Evolutionary conservation across 2,888 invertebrate genomes (phyloP), one percentile per base, ranked within the genome.

Genomic region (Holacanthella duospinosa): DNA sequence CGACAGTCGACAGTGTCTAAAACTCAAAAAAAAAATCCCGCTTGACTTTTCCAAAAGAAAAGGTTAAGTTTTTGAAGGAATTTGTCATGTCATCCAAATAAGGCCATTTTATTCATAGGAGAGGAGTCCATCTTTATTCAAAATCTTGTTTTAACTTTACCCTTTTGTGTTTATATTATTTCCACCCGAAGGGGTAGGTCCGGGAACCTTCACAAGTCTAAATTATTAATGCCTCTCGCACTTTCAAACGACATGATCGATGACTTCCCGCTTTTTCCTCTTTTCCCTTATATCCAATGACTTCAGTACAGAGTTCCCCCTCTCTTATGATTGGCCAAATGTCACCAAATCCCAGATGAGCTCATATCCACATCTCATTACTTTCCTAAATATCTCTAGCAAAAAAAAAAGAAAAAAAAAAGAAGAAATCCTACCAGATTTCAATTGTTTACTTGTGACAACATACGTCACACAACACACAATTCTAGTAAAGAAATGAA

Each of bases 231-330:
- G 64, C 60, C 57, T 48, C 43, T 48, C 60, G 56, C 57, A 60
- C 61, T 61, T 64, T 58, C 56, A 64, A 60, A 60, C 60, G 56
- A 56, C 58, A 64, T 64, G 64, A 64, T 64, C 64, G 64, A 64
- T 64, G 64, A 64, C 60, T 54, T 27, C 55, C 55, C 55, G 29
- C 48, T 9, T 21, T 16, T 48, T 48, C 4, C 21, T 4, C 48
- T n/a, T 4, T 48, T 48, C 4, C 21, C n/a, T n/a, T n/a, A n/a
- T n/a, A n/a, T n/a, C n/a, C n/a, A n/a, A n/a, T n/a, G n/a, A n/a
- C n/a, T n/a, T n/a, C n/a, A n/a, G n/a, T n/a, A n/a, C n/a, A n/a
- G n/a, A n/a, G n/a, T n/a, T n/a, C n/a, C n/a, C n/a, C n/a, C n/a
- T n/a, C n/a, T n/a, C n/a, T n/a, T n/a, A n/a, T n/a, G n/a, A n/a